A percentile compares a stretch with the other conserved stretches of the same genome.
Evolutionary conservation across 2,113 vertebrate genomes (phyloP).

Genomic region (Marcusenius ussheri): DNA sequence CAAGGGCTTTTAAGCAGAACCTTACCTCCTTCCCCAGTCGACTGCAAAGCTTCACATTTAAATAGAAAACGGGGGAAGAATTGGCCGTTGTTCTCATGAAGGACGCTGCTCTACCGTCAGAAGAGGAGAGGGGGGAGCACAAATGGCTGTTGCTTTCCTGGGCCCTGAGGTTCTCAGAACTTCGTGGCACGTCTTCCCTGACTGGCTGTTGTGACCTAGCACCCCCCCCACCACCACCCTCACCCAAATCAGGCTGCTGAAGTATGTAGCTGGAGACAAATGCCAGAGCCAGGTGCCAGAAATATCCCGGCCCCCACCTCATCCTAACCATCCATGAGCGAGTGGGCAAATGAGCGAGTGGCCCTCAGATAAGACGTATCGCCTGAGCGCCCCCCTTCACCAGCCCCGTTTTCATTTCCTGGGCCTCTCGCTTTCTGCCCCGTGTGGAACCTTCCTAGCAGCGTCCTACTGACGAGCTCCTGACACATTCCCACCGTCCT

Average conservation of each 20-base stretch:
- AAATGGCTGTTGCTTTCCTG: background rate
- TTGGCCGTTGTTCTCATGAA: background rate
- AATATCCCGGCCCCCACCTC: background rate
- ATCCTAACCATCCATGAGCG: background rate
- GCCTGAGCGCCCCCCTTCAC: background rate
- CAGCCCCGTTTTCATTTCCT: background rate
- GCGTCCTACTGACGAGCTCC: background rate
- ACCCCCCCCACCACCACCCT: background rate
- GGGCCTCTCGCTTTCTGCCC: background rate
- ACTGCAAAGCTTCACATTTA: background rate
- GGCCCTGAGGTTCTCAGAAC: background rate
- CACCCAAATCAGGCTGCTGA: constrained; percentile 19
- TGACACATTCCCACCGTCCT: background rate
- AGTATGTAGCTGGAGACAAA: constrained; percentile 13
- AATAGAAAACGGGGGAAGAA: background rate
- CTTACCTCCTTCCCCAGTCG: constrained; percentile 6
- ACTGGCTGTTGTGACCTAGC: background rate
- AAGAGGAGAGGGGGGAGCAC: background rate
- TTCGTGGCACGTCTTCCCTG: background rate
- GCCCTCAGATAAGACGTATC: background rate
- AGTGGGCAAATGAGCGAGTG: background rate
- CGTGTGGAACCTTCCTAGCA: too few species aligned
- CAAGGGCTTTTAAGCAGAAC: background rate
- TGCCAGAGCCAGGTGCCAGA: background rate
- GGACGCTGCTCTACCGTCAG: background rate